These are phyloP conservation scores for Epizoanthus fatuus DNA, from an alignment of 92 coral and sea anemone species.

Conservation along the genomic window DNA sequence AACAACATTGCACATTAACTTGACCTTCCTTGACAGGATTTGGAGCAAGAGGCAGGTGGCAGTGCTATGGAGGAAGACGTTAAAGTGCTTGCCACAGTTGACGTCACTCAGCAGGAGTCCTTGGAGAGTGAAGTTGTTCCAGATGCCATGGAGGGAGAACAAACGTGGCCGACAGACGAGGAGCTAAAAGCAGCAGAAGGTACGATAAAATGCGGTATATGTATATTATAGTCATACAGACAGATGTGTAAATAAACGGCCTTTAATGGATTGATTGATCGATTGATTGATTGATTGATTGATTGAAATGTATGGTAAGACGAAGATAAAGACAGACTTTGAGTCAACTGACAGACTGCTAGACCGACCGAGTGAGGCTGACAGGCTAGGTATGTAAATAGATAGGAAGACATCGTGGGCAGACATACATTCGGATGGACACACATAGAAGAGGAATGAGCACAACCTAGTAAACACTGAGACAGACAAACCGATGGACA, in stretches of 20 bases:
- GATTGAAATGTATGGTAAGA: too few species aligned
- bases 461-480: background rate
- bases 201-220: background rate
- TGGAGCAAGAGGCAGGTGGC: constrained; percentile 53
- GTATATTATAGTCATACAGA: background rate
- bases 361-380: background rate
- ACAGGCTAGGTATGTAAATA: background rate
- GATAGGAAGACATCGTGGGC: too few species aligned
- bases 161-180: constrained; percentile 99
- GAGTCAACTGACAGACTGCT: too few species aligned
- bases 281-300: too few species aligned
- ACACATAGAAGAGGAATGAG: too few species aligned
- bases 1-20: too few species aligned
- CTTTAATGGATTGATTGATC: background rate
- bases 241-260: background rate
- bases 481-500: background rate
- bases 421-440: too few species aligned
- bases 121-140: constrained; percentile 91
- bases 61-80: constrained; percentile 92
- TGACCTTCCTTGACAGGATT: constrained; percentile 64
- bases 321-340: background rate
- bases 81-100: constrained; percentile 83
- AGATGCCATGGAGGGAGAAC: constrained; percentile 99
- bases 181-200: constrained; percentile 92
- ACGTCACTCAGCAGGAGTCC: constrained; percentile 85